Evolutionary conservation across 2,113 vertebrate species (phyloP).

Genomic region (Pimephales promelas): DNA sequence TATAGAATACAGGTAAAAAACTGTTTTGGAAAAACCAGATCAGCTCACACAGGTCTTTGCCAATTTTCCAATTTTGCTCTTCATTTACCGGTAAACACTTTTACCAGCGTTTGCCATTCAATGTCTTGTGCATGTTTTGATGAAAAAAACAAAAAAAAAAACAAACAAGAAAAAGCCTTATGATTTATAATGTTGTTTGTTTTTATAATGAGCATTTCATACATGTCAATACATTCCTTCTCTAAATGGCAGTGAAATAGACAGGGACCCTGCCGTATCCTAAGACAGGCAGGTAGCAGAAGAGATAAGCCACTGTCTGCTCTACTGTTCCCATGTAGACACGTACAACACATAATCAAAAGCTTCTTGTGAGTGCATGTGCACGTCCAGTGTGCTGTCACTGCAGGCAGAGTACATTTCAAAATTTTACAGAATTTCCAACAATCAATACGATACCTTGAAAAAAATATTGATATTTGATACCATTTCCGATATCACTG

Average conservation of each 20-base stretch:
- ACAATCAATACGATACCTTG: no score
- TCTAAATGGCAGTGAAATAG: conserved; percentile 45
- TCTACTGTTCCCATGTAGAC: conserved; percentile 33
- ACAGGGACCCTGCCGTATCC: conserved; percentile 18
- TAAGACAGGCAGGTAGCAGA: conserved; percentile 54
- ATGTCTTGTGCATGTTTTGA: neutral
- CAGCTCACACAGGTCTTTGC: neutral
- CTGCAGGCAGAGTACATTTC: neutral
- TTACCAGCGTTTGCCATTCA: neutral
- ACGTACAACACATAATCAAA: neutral
- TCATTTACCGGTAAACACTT: neutral
- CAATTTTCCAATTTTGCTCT: neutral
- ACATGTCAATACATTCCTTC: conserved; percentile 1
- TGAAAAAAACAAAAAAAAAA: no score
- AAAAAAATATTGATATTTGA: no score
- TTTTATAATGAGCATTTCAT: neutral
- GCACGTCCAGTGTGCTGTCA: neutral
- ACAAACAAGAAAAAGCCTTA: neutral
- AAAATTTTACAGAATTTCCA: no score
- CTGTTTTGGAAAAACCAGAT: neutral
- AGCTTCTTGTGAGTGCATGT: neutral
- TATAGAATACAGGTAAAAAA: neutral
- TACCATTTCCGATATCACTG: no score
- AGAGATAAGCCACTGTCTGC: conserved; percentile 42
- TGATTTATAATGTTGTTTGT: neutral